Base-by-base conservation (phyloP, 2,888 invertebrate species). In the Drosophila koepferae region DNA sequence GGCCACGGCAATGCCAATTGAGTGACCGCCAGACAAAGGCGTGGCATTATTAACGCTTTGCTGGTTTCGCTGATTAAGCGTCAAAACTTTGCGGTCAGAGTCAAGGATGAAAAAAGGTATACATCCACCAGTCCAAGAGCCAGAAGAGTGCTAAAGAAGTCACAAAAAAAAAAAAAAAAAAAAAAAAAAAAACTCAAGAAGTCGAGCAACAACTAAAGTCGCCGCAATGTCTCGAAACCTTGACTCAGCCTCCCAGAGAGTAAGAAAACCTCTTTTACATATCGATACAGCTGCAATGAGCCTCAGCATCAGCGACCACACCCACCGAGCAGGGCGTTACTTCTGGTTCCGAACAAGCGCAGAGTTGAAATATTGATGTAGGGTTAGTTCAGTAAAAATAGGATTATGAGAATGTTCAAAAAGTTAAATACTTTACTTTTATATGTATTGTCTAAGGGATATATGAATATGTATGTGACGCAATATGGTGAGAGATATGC, bases 41-140 rank as follows among this genome's bases (percentile, higher is more conserved):
- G 70, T 69, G 81, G 75, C 82, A 89, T 85, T 89, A 89, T 85
- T 85, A 81, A 89, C 84, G 89, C 84, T 83, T 87, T 78, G 71
- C 79, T 87, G 84, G 73, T 70, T 85, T 70, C 49, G 59, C 66
- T 74, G 84, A 86, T 89, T 84, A 69, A 76, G 81, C 79, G 74
- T 86, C 89, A 74, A 78, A 86, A 69, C 67, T 72, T 74, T 87
- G 88, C 71, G 82, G 88, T 87, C 54, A 60, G 54, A 58, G 20
- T 31, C 44, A 53, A 49, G 49, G 72, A 58, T 72, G 53, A 65
- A 48, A 48, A 23, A 38, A 46, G 36, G 23, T 40, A 55, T 5
- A 28, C 38, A 54, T 14, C 6, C 38, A 23, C 6, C n/a, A 23
- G n/a, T n/a, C 12, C 16, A 40, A 23, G 54, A 36, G 36, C 53